phyloP scores from a whole-genome alignment of 2,113 vertebrate genomes.

The Tetrax tetrax region DNA sequence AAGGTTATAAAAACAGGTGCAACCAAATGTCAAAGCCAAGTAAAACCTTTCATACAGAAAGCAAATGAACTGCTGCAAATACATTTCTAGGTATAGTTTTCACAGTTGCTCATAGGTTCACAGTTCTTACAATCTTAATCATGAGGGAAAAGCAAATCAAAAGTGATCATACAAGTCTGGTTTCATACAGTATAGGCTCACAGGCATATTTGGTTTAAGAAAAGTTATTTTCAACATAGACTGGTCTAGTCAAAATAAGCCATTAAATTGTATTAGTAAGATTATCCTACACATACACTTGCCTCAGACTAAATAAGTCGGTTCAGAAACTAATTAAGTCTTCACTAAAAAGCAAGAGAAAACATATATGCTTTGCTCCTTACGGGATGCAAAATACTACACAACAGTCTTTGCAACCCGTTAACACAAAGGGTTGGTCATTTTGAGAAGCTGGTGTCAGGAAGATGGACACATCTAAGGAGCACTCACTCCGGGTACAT shows the following conservation, averaged over 20 bases:
- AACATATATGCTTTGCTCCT: not conserved
- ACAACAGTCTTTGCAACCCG: not conserved
- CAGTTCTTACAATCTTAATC: not conserved
- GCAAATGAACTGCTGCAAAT: not conserved
- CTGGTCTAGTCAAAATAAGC: not conserved
- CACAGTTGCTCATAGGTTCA: not conserved
- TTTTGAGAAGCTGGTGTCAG: not conserved
- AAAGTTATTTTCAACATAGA: not conserved
- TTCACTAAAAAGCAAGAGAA: not conserved
- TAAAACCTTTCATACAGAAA: not conserved
- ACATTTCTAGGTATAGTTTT: not conserved
- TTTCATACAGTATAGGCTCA: not conserved
- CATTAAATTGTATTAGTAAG: not conserved
- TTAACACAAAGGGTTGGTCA: not conserved
- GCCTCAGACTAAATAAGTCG: not conserved
- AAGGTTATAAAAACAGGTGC: conserved; percentile 36
- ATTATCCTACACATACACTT: not conserved
- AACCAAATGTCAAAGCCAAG: conserved; percentile 8
- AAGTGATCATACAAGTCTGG: not conserved
- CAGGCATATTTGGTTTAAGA: not conserved
- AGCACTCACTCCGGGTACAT: not conserved
- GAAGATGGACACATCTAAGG: not conserved
- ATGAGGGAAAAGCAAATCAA: not conserved
- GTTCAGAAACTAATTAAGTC: not conserved
- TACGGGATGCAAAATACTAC: not conserved